Conservation (phyloP, 2,113 vertebrate species). For the Mionectes macconnelli region DNA sequence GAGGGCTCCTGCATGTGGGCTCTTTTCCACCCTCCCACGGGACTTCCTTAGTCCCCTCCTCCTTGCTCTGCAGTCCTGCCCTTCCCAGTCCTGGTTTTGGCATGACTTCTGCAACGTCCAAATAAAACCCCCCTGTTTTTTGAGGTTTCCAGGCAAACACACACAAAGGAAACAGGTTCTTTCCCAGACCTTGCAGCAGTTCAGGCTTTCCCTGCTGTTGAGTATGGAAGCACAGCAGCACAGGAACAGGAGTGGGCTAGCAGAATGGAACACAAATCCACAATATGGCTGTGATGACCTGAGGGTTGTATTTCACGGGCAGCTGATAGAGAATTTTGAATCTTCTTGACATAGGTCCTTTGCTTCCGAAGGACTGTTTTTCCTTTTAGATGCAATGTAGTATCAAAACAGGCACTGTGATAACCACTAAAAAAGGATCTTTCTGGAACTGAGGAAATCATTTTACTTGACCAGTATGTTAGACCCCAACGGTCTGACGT, state of each 20-base stretch:
- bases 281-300: accelerated
- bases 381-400: background rate
- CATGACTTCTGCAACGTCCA: background rate
- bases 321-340: background rate
- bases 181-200: background rate
- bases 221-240: accelerated
- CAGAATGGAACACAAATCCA: background rate
- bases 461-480: background rate
- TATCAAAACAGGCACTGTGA: background rate
- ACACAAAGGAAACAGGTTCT: background rate
- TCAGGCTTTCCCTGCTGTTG: background rate
- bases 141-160: background rate
- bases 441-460: background rate
- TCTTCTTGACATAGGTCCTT: background rate
- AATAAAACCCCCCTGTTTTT: background rate
- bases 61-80: background rate
- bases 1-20: accelerated
- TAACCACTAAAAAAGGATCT: background rate
- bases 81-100: background rate
- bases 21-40: background rate
- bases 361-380: background rate
- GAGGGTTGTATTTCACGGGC: background rate
- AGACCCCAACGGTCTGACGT: background rate
- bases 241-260: background rate
- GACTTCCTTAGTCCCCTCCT: background rate